Base-by-base conservation (phyloP, 2,113 vertebrate genomes). In the Cavia porcellus region DNA sequence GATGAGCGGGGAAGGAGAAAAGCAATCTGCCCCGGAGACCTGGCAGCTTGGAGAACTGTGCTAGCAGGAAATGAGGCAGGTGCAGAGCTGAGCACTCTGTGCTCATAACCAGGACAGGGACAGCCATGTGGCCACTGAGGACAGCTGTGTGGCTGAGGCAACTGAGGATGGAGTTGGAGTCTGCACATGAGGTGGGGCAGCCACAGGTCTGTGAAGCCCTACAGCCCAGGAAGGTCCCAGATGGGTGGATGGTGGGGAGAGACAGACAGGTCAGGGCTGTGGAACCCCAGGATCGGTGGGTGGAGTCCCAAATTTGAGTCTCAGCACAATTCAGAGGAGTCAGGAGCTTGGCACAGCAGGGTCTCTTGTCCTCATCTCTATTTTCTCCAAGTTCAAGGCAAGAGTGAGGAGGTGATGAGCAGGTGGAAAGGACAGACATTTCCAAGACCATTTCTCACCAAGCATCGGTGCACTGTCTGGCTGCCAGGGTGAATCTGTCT, bases 361-460 rank as follows among this genome's bases (percentile, higher is more conserved):
- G 47, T 0, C 17, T 0, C 25, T 3, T 1, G n/a, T 6, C 32
- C 24, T 81, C 30, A 0, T 1, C 14, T 7, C 17, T 25, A 10
- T 9, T 30, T 55, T 24, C 47, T 82, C 20, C 32, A 42, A 15
- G 47, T 6, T 82, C 61, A 7, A 11, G 10, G n/a, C 19, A 2
- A 15, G 57, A 50, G 25, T 32, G 38, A 3, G 47, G 47, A 35
- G 59, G 45, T 30, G 35, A 14, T 11, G 0, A 28, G 30, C 35
- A 6, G 25, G 13, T 2, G 55, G n/a, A 22, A 25, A 7, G 11
- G 22, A 61, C 4, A 35, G 32, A 12, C n/a, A 7, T 28, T 57
- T 77, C 74, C 45, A 4, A 11, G 42, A 35, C 35, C n/a, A 5
- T 9, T 13, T 24, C 1, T 9, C 19, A 6, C 47, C 50, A 5